These are phyloP conservation scores for Cyprinodon diabolis DNA, from an alignment of 2,797 vertebrate genomes.

Conservation along the genomic window DNA sequence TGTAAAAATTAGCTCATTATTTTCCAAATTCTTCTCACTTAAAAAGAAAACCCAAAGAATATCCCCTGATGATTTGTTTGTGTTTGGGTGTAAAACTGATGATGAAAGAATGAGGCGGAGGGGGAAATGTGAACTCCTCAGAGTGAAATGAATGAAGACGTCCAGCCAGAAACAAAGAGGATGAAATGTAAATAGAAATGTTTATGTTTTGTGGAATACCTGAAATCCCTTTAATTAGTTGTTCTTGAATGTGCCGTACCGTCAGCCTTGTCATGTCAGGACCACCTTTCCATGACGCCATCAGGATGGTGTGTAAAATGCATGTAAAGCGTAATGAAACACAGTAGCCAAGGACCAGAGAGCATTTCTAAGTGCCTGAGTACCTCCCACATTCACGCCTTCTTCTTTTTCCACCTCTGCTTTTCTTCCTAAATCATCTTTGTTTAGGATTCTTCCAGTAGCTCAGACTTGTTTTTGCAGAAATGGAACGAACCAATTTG, in stretches of 20 bases:
- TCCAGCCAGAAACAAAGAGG: conserved; percentile 28
- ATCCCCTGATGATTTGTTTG: conserved; percentile 13
- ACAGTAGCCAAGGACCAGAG: conserved; percentile 82
- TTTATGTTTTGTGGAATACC: conserved; percentile 69
- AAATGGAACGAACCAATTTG: conserved; percentile 21
- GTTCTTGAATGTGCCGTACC: conserved; percentile 71
- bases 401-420: conserved; percentile 25
- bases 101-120: conserved; percentile 40
- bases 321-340: conserved; percentile 73
- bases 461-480: conserved; percentile 39
- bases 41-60: conserved; percentile 3
- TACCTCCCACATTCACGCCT: conserved; percentile 59
- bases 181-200: conserved; percentile 69
- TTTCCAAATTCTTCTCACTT: background rate
- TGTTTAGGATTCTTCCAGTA: conserved; percentile 32
- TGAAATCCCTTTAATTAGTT: conserved; percentile 83
- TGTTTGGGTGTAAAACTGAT: conserved; percentile 32
- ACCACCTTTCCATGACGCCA: conserved; percentile 52
- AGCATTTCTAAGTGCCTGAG: conserved; percentile 86
- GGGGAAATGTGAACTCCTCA: background rate
- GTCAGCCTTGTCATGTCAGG: conserved; percentile 68
- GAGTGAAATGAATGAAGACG: conserved; percentile 1
- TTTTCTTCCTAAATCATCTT: conserved; percentile 26
- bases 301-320: conserved; percentile 52
- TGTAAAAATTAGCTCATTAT: conserved; percentile 2